Percentiles rank a stretch among this genome's conserved stretches.
phyloP scores from a whole-genome alignment of 2,888 invertebrate species.

The Archips xylosteana region DNA sequence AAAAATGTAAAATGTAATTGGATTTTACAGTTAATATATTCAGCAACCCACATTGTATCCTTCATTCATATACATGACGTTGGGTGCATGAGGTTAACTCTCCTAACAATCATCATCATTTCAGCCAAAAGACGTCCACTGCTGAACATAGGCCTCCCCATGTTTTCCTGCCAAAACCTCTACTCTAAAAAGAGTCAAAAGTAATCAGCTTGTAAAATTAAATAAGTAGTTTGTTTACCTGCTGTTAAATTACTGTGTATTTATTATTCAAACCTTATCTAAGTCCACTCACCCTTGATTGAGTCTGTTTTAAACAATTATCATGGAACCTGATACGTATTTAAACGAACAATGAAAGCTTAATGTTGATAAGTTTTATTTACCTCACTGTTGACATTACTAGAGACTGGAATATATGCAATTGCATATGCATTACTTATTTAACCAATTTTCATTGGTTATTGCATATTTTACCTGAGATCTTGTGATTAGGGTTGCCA shows the following conservation, averaged over 20 bases:
- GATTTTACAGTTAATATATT: too few relatives aligned
- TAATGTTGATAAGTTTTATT: background rate
- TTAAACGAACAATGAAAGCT: background rate
- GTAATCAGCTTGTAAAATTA: too few relatives aligned
- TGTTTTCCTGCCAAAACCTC: too few relatives aligned
- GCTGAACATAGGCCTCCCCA: too few relatives aligned
- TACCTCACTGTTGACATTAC: background rate
- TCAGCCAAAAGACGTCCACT: too few relatives aligned
- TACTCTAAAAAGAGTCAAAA: too few relatives aligned
- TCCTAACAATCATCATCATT: too few relatives aligned
- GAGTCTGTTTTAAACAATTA: background rate
- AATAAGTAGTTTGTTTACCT: background rate
- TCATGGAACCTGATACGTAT: background rate
- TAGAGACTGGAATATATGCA: background rate
- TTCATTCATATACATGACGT: too few relatives aligned
- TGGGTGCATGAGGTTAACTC: too few relatives aligned
- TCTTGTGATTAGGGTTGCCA: background rate
- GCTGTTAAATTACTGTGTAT: background rate
- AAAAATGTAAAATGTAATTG: too few relatives aligned
- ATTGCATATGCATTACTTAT: background rate
- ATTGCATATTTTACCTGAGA: background rate
- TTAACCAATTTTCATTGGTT: too few relatives aligned
- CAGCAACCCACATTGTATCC: too few relatives aligned
- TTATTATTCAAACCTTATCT: background rate
- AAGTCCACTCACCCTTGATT: background rate